These are phyloP conservation scores for Cygnus olor DNA, from an alignment of 2,797 vertebrate species.

Conservation along the genomic window DNA sequence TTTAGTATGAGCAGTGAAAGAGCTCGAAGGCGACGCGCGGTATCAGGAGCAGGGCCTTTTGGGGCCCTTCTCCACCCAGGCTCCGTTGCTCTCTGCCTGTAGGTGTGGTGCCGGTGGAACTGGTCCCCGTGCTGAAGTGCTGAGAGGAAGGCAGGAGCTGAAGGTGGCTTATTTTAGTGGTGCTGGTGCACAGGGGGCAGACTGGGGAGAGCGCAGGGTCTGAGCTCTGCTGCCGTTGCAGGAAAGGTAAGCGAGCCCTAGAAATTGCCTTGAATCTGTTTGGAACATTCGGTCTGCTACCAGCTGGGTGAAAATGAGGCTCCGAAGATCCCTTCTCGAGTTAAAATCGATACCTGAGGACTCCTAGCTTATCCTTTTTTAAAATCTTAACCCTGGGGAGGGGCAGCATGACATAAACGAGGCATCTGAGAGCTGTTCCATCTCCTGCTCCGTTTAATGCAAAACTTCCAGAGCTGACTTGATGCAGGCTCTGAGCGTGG, in stretches of 20 bases:
- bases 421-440: not conserved
- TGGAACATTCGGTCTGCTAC: no score
- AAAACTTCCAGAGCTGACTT: not conserved
- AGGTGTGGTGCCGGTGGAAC: not conserved
- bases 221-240: not conserved
- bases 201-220: not conserved
- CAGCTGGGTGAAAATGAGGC: not conserved
- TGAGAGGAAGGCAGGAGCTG: not conserved
- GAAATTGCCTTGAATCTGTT: not conserved
- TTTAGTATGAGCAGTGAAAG: slow-evolving; percentile 30
- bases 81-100: not conserved
- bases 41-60: slow-evolving; percentile 21
- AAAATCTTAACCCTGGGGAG: not conserved
- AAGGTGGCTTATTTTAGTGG: not conserved
- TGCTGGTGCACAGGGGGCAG: not conserved
- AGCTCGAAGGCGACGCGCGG: slow-evolving; percentile 53
- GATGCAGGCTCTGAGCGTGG: not conserved
- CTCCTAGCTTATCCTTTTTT: not conserved
- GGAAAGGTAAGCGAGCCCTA: not conserved
- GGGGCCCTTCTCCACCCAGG: not conserved
- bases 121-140: not conserved
- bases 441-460: not conserved
- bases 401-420: not conserved
- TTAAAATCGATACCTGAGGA: not conserved
- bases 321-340: not conserved